phyloP scores from a whole-genome alignment of 2,888 invertebrate genomes.

The Tetrapedia diversipes region DNA sequence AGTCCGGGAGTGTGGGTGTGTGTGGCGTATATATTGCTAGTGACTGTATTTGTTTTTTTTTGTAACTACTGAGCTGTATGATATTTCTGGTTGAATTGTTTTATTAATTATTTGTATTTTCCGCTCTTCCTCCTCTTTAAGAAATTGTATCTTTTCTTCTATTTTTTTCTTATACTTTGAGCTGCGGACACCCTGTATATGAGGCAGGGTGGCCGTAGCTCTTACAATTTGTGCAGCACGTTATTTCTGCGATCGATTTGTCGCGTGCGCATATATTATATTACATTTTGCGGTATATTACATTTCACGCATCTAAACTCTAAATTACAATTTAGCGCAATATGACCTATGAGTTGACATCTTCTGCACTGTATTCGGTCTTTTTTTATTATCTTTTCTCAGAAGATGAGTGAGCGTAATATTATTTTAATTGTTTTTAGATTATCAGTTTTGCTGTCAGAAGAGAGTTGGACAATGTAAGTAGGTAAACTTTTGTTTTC shows the following conservation, averaged over 20 bases:
- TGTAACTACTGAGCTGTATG: not conserved
- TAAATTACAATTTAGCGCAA: constrained; percentile 53
- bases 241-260: not conserved
- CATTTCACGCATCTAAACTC: constrained; percentile 60
- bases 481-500: constrained; percentile 31
- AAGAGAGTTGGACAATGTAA: constrained; percentile 18
- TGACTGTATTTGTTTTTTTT: not conserved
- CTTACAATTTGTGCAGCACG: constrained; percentile 23
- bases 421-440: constrained; percentile 40
- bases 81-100: not conserved
- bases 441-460: no score
- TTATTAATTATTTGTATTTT: not conserved
- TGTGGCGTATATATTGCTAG: no score
- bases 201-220: constrained; percentile 51
- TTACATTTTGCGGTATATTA: constrained; percentile 29
- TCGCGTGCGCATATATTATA: constrained; percentile 29
- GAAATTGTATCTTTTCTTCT: not conserved
- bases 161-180: not conserved
- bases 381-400: constrained; percentile 51
- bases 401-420: constrained; percentile 31
- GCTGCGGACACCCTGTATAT: constrained; percentile 46
- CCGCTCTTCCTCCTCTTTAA: not conserved
- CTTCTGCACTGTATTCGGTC: constrained; percentile 20
- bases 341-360: constrained; percentile 42
- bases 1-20: no score